Evolutionary conservation across 2,888 invertebrate genomes (phyloP).

Genomic region (Antheraea yamamai): DNA sequence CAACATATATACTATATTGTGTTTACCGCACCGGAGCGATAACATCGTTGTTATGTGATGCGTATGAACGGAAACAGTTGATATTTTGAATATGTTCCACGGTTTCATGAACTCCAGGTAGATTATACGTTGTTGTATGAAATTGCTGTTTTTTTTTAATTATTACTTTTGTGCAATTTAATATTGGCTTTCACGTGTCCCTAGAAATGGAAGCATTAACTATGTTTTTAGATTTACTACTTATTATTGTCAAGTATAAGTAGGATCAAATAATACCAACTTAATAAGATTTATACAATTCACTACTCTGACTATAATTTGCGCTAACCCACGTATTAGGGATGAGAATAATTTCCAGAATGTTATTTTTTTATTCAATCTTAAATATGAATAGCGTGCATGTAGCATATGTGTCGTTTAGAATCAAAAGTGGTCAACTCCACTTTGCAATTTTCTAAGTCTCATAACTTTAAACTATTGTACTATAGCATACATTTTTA

Average conservation of each 20-base stretch:
- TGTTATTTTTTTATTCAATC: no score
- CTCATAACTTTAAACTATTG: no score
- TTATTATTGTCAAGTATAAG: no score
- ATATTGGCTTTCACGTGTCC: neutral
- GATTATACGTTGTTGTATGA: neutral
- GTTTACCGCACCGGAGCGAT: slow-evolving; percentile 8
- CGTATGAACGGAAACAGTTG: neutral
- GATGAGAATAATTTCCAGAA: no score
- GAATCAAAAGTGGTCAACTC: no score
- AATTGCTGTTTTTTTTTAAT: neutral
- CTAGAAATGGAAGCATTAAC: neutral
- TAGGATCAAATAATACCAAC: no score
- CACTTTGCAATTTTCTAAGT: no score
- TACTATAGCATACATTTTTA: no score
- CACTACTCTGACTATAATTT: no score
- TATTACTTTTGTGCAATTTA: neutral
- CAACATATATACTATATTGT: neutral
- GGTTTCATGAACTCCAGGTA: neutral
- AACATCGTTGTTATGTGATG: slow-evolving; percentile 10
- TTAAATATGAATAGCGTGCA: neutral
- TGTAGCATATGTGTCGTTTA: no score
- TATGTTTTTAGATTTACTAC: neutral
- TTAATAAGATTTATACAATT: no score
- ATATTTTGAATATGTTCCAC: neutral
- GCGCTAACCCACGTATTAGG: no score